These are phyloP conservation scores for Drosophila imparisetae DNA, from an alignment of 2,888 invertebrate genomes.

Conservation along the genomic window DNA sequence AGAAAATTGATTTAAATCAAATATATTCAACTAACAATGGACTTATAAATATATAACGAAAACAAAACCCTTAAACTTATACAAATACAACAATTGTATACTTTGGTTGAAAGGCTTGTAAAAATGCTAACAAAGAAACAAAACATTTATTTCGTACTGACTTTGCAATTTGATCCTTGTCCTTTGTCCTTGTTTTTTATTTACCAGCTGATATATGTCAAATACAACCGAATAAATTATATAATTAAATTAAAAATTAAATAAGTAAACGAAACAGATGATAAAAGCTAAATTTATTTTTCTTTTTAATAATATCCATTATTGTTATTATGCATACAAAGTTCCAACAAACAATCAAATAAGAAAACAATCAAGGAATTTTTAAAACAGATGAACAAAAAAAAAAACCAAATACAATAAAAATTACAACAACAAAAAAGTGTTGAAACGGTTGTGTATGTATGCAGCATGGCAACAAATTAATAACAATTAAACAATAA, in stretches of 20 bases:
- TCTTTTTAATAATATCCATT: constrained; percentile 32
- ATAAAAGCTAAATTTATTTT: constrained; percentile 4
- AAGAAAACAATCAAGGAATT: constrained; percentile 74
- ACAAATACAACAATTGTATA: constrained; percentile 21
- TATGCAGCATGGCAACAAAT: constrained; percentile 44
- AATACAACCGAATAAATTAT: constrained; percentile 39
- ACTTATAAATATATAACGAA: constrained; percentile 65
- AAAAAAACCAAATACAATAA: constrained; percentile 6
- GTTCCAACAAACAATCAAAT: constrained; percentile 75
- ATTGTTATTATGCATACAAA: constrained; percentile 49
- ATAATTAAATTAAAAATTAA: constrained; percentile 6
- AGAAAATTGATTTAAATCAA: constrained; percentile 79
- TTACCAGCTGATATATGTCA: constrained; percentile 10
- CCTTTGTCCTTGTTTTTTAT: constrained; percentile 13
- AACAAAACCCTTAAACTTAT: constrained; percentile 36
- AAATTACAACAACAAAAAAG: constrained; percentile 15
- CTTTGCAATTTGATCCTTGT: constrained; percentile 5
- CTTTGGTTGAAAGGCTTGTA: constrained; percentile 50
- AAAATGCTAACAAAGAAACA: constrained; percentile 49
- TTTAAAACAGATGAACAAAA: constrained; percentile 45
- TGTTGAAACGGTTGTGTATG: constrained; percentile 69
- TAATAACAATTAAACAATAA: constrained; percentile 34
- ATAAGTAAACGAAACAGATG: not conserved
- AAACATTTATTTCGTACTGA: constrained; percentile 29
- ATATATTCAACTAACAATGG: constrained; percentile 75